Percentiles rank a stretch among this genome's conserved stretches.
These are phyloP conservation scores for Xenus cinereus DNA, from an alignment of 2,113 vertebrate genomes.

Conservation along the genomic window DNA sequence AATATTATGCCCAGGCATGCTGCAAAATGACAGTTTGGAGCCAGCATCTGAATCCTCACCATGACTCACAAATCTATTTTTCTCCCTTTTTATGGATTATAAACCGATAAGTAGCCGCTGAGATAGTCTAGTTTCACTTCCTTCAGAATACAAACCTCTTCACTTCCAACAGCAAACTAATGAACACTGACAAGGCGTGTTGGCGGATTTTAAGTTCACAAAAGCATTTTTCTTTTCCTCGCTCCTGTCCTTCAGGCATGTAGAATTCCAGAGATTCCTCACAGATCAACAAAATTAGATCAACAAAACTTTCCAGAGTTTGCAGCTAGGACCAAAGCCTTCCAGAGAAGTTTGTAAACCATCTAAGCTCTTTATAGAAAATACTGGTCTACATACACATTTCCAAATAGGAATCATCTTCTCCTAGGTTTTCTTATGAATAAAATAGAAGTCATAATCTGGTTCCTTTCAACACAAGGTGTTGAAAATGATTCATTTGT, in stretches of 20 bases:
- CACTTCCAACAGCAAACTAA: neutral
- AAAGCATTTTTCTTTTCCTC: neutral
- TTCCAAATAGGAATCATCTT: neutral
- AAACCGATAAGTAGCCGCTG: neutral
- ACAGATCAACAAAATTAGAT: neutral
- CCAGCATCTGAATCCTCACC: neutral
- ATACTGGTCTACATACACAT: neutral
- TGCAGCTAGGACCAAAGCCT: neutral
- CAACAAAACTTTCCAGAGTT: neutral
- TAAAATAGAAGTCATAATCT: neutral
- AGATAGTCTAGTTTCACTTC: neutral
- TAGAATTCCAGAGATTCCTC: neutral
- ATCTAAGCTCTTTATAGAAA: neutral
- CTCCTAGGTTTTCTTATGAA: neutral
- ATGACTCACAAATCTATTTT: neutral
- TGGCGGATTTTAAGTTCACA: neutral
- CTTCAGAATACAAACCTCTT: neutral
- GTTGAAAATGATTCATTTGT: neutral
- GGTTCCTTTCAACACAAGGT: neutral
- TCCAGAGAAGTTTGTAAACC: neutral
- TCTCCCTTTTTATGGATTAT: neutral
- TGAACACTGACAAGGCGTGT: neutral
- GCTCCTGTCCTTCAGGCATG: neutral
- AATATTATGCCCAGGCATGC: neutral
- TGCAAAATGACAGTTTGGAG: neutral